Percentiles rank a stretch among this genome's conserved stretches.
Evolutionary conservation across 1,140 invertebrate species (phyloP).

Genomic region (Zelostemma sp.): DNA sequence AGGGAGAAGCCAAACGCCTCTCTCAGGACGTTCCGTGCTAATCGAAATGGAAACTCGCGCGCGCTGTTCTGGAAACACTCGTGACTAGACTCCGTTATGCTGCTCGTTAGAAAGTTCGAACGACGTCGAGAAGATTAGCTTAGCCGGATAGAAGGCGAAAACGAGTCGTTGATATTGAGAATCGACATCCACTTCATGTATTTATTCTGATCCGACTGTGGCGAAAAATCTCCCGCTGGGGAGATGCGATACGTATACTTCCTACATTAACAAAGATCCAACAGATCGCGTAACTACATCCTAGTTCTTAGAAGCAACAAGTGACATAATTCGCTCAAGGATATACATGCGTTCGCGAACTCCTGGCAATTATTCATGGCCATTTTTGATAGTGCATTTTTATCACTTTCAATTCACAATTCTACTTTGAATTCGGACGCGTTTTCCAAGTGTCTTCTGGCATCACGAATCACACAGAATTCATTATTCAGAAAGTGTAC

Average conservation of each 20-base stretch:
- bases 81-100: conserved; percentile 49
- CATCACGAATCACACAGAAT: too few relatives aligned
- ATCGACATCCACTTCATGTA: conserved; percentile 41
- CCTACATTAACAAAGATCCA: conserved; percentile 3
- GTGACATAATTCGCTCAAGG: conserved; percentile 29
- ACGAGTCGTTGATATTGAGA: conserved; percentile 41
- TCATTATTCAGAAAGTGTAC: too few relatives aligned
- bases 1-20: conserved; percentile 5
- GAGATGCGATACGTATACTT: conserved; percentile 12
- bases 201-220: conserved; percentile 36
- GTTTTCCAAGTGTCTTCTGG: too few relatives aligned
- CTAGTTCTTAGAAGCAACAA: conserved; percentile 43
- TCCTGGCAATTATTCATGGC: conserved; percentile 15
- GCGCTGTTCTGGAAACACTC: conserved; percentile 45
- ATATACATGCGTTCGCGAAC: conserved; percentile 9
- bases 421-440: too few relatives aligned
- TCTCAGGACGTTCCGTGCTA: conserved; percentile 48
- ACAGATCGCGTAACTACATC: conserved; percentile 16
- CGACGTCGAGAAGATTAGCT: conserved; percentile 40
- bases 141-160: conserved; percentile 35
- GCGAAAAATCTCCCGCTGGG: conserved; percentile 8
- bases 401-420: too few relatives aligned
- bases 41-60: conserved; percentile 51
- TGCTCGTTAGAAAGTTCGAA: conserved; percentile 48
- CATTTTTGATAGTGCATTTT: too few relatives aligned